These are phyloP conservation scores for Empis livida DNA, from an alignment of 2,888 invertebrate species.

Conservation along the genomic window DNA sequence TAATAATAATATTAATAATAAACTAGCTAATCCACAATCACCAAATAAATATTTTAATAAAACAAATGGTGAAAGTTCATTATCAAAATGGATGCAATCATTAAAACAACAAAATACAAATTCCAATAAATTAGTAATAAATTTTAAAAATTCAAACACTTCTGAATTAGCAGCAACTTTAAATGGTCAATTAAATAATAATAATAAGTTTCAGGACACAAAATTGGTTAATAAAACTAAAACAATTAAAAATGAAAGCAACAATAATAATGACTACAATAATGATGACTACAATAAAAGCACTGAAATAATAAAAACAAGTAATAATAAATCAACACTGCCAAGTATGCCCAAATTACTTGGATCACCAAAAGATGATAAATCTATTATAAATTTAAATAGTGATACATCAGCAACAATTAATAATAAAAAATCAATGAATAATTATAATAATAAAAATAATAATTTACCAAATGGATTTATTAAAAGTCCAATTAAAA, in stretches of 20 bases:
- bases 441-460: not conserved
- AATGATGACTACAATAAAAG: not conserved
- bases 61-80: not conserved
- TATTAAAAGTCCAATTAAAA: constrained; percentile 19
- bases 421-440: not conserved
- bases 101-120: not conserved
- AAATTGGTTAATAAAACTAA: constrained; percentile 8
- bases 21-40: constrained; percentile 3
- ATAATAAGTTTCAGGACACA: constrained; percentile 23
- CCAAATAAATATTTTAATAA: not conserved
- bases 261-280: constrained; percentile 10
- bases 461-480: constrained; percentile 6
- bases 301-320: not conserved
- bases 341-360: constrained; percentile 34
- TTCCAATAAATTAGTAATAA: constrained; percentile 34
- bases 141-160: constrained; percentile 36
- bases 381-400: constrained; percentile 1
- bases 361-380: constrained; percentile 3
- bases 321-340: constrained; percentile 20
- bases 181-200: constrained; percentile 2
- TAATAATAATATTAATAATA: constrained; percentile 2
- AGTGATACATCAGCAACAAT: not conserved
- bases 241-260: not conserved
- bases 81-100: not conserved
- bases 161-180: constrained; percentile 8